Base-by-base conservation (phyloP, 2,113 vertebrate genomes). In the Prionailurus bengalensis region DNA sequence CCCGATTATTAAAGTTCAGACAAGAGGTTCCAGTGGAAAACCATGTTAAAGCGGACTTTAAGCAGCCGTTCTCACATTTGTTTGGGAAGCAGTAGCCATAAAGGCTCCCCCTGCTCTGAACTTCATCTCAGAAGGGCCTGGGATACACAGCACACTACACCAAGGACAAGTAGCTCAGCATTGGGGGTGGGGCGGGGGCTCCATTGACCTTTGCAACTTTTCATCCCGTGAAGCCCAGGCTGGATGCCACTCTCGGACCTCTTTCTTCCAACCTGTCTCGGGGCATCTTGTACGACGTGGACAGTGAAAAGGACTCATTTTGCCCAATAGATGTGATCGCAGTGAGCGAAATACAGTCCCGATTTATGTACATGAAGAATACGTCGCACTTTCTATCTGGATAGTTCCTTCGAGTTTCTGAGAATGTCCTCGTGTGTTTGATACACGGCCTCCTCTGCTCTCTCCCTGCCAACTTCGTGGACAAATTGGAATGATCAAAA, bases 1-100 rank as follows among this genome's bases (percentile, higher is more conserved):
- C 81, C 68, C 39, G 51, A 65, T 98, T 95, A 92, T 95, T 96
- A 83, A 97, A 97, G 78, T 71, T 58, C 97, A 98, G 96, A 97
- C 17, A 79, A 92, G 90, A 92, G 76, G 33, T 42, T 82, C 45
- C 68, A 73, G 53, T 68, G 70, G 74, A 86, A 79, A 94, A 48
- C 29, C 39, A 25, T 14, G 53, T 78, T 68, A 68, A 96, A 86
- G 78, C 27, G 36, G 80, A 94, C 97, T 89, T 36, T 21, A 53
- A 97, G 82, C 66, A 91, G 95, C 42, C 23, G 0, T 97, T 95
- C 63, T 97, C 92, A 94, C 31, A 1, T 74, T 90, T 92, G n/a
- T 76, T 84, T 31, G 23, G 74, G 1, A 17, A 92, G 65, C 48
- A 71, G 89, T 74, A 83, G 94, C 89, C 36, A 29, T n/a, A 9